Evolutionary conservation across 2,113 vertebrate genomes (phyloP), one percentile per base, ranked within the genome.

Genomic region (Eubucco bourcierii): DNA sequence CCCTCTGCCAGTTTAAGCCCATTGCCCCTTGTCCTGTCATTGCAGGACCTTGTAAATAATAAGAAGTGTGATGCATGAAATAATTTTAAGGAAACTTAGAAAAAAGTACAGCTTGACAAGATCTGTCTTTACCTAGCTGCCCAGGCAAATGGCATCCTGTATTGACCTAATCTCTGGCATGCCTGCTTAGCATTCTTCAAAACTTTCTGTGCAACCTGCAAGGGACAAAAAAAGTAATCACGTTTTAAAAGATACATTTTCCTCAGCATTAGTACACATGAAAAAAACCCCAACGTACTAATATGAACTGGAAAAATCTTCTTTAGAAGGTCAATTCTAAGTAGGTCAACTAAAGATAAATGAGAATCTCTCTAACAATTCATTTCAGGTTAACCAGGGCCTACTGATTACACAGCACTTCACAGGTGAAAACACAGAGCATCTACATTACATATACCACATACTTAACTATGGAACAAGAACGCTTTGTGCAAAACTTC

Each of bases 121-220:
- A 47, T 59, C 52, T 59, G 15, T 50, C 47, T 76, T 97, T 98
- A 99, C 99, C 99, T 99, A 81, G 99, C 99, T 94, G 99, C 98
- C 99, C 99, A 99, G 23, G 99, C 99, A 95, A 99, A 99, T 53
- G 99, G 99, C 99, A 99, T 99, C 94, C 98, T 97, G 87, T 99
- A 99, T 80, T 99, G 99, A 63, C 99, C 99, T 55, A 99, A 97
- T 74, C 99, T 98, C 87, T 98, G 98, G 90, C 99, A 99, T 28
- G 99, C 98, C 94, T 99, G 98, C 91, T 99, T 99, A 90, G 98
- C 99, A 10, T 99, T 99, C 97, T 99, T 99, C 97, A 99, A 96
- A 94, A 99, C 99, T 95, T 99, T 99, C 97, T 99, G 99, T 74
- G 99, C 99, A 94, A 98, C 98, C 99, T 99, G 93, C 80, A 96